These are phyloP conservation scores for Salmo trutta DNA, from an alignment of 2,797 vertebrate species.

Conservation along the genomic window DNA sequence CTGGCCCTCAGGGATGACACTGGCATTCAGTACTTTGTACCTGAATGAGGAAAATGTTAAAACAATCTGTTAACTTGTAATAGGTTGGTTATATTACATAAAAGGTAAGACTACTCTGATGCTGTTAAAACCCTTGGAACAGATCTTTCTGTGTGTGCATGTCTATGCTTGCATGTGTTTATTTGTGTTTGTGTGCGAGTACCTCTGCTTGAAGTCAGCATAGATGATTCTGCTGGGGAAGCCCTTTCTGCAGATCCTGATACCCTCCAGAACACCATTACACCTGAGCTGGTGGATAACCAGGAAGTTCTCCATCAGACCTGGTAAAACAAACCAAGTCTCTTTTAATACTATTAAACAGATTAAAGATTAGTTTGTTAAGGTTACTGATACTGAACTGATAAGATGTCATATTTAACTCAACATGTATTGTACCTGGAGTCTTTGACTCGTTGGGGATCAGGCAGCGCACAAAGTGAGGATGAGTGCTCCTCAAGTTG, in stretches of 20 bases:
- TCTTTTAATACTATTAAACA: not conserved
- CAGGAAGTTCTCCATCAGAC: conserved; percentile 4
- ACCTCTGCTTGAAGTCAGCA: not conserved
- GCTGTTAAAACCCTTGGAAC: not conserved
- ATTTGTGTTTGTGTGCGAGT: not conserved
- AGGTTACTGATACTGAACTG: not conserved
- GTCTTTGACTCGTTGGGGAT: conserved; percentile 83
- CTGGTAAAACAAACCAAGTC: not conserved
- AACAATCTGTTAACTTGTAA: not conserved
- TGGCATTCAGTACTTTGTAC: not conserved
- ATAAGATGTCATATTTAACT: not conserved
- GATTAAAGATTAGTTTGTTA: not conserved
- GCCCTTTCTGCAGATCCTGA: not conserved
- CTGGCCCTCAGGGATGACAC: not conserved
- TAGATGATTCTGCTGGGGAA: not conserved
- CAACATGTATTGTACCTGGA: conserved; percentile 64
- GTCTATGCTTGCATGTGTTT: too few species aligned
- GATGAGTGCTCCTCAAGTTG: conserved; percentile 76
- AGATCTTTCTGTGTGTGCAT: not conserved
- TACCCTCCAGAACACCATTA: not conserved
- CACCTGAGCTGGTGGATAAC: not conserved
- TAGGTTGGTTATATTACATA: not conserved
- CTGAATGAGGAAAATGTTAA: not conserved
- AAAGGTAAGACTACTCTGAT: not conserved
- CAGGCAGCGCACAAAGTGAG: conserved; percentile 81